Evolutionary conservation across 2,113 vertebrate genomes (phyloP), one percentile per base, ranked within the genome.

Genomic region (Podocnemis expansa): DNA sequence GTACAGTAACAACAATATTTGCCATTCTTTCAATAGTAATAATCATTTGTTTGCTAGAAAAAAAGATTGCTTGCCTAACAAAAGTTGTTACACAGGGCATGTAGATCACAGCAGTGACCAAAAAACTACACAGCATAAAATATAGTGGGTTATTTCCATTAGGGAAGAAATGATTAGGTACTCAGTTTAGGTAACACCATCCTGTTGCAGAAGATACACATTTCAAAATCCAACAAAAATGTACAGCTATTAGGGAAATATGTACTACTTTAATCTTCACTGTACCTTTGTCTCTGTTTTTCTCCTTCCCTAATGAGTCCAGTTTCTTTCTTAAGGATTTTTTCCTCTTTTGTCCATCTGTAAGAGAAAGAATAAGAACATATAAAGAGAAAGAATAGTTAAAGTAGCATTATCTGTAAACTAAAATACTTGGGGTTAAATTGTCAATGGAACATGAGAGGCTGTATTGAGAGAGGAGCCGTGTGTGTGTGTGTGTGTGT

Each of bases 231-330:
- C 80, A 43, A 38, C 41, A 89, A 29, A 95, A 94, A 91, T 10
- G 41, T 80, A 89, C 51, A 84, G 3, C 10, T 1, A 0, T 67
- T 19, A 27, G 52, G 54, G 82, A 85, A 89, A 75, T 16, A 70
- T 9, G 4, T 54, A 82, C 2, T 82, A 0, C 24, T 88, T 84
- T 83, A 87, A 79, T 85, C 89, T 25, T 87, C 73, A 90, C 52
- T 87, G 98, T 98, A 99, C 99, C 99, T 99, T 98, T 99, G 94
- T 99, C 99, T 98, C 98, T 99, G 97, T 98, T 99, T 97, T 99
- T 99, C 97, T 99, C 99, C 96, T 99, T 99, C 52, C 99, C 99
- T 91, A 99, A 97, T 13, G 99, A 99, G 97, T 99, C 99, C 98
- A 99, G 96, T 98, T 99, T 99, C 98, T 98, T 99, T 98, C 99